Evolutionary conservation across 2,113 vertebrate species (phyloP).

Genomic region (Leptobrachium ailaonicum): DNA sequence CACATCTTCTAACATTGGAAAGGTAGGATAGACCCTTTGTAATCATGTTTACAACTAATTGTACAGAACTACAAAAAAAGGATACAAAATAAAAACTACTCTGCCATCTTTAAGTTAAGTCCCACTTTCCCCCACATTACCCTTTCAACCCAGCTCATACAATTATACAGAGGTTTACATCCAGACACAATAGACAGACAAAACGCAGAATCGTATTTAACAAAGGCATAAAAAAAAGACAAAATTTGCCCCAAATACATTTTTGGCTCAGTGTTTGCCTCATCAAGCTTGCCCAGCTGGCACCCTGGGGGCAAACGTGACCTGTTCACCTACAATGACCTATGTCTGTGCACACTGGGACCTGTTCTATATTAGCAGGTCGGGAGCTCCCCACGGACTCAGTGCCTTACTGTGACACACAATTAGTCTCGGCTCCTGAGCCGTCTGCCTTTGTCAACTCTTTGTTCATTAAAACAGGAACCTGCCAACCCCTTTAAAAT

Average conservation of each 20-base stretch:
- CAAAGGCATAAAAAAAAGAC: background rate
- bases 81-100: too few relatives aligned
- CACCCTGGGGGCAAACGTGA: constrained; percentile 46
- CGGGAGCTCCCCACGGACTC: background rate
- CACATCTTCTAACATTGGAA: too few relatives aligned
- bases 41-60: too few relatives aligned
- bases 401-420: background rate
- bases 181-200: too few relatives aligned
- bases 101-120: too few relatives aligned
- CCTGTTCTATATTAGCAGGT: constrained; percentile 46
- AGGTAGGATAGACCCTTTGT: too few relatives aligned
- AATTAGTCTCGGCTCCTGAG: constrained; percentile 47
- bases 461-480: constrained; percentile 45
- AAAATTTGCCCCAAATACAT: constrained; percentile 35
- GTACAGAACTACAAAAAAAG: too few relatives aligned
- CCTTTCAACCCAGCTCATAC: background rate
- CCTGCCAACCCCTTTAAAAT: constrained; percentile 40
- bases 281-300: constrained; percentile 28
- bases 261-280: constrained; percentile 20
- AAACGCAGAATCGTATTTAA: too few relatives aligned
- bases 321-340: constrained; percentile 30
- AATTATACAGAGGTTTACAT: too few relatives aligned
- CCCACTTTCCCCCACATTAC: too few relatives aligned
- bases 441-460: constrained; percentile 48
- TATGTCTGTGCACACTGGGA: constrained; percentile 15